Percentiles rank a stretch among this genome's conserved stretches.
These are phyloP conservation scores for Phyllotis vaccarum DNA, from an alignment of 2,797 vertebrate species.

Conservation along the genomic window DNA sequence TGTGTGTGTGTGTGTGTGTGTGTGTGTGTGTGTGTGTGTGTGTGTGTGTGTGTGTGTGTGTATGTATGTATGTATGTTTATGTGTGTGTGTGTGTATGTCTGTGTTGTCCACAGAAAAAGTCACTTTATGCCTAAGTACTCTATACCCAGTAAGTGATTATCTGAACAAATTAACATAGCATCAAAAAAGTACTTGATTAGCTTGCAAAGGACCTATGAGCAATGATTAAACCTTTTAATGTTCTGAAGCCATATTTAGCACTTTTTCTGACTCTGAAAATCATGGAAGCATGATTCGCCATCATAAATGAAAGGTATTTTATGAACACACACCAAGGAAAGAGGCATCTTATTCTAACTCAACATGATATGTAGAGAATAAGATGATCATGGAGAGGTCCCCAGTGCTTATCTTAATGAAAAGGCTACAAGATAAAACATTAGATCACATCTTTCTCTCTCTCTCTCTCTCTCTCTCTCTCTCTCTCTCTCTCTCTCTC, in stretches of 20 bases:
- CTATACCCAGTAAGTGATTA: background rate
- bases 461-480: no score
- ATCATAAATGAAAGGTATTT: constrained; percentile 65
- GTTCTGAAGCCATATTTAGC: background rate
- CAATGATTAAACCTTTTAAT: background rate
- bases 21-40: no score
- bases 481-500: no score
- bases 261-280: constrained; percentile 8
- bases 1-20: no score
- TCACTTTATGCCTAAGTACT: background rate
- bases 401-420: background rate
- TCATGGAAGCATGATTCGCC: background rate
- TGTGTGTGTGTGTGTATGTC: no score
- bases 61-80: no score
- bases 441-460: no score
- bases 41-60: no score
- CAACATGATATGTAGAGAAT: background rate
- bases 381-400: background rate
- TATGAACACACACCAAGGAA: constrained; percentile 11
- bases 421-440: constrained; percentile 37
- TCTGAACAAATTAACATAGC: background rate
- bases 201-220: background rate
- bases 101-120: background rate
- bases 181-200: background rate
- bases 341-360: constrained; percentile 45